A percentile compares a stretch with the other conserved stretches of the same genome.
Conservation (phyloP, 2,113 vertebrate genomes). For the Chaenogobius annularis region DNA sequence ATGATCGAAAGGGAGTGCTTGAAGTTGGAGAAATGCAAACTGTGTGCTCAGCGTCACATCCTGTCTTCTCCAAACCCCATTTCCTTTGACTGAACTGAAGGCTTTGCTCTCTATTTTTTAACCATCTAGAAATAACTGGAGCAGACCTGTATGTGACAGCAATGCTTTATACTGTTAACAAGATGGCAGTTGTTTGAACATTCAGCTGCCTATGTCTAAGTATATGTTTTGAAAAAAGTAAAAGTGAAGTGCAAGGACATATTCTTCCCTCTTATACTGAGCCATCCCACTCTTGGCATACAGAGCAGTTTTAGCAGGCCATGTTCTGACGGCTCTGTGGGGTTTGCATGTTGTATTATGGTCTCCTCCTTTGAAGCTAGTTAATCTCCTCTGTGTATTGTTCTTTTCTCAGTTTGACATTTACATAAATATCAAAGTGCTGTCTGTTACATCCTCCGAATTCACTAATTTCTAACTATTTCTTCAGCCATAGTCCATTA, state of each 20-base stretch:
- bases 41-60: conserved; percentile 54
- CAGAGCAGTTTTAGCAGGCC: conserved; percentile 5
- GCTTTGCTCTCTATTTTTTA: conserved; percentile 49
- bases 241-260: conserved; percentile 44
- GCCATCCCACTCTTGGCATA: conserved; percentile 27
- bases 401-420: conserved; percentile 1
- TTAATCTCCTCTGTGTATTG: conserved; percentile 1
- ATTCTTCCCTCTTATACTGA: conserved; percentile 36
- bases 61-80: conserved; percentile 44
- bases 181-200: conserved; percentile 30
- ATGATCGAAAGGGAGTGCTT: conserved; percentile 55
- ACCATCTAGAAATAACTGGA: conserved; percentile 62
- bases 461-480: background rate
- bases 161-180: conserved; percentile 45
- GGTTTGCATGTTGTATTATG: conserved; percentile 4
- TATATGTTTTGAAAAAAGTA: conserved; percentile 19
- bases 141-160: conserved; percentile 43
- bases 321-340: conserved; percentile 11
- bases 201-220: conserved; percentile 41
- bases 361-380: background rate
- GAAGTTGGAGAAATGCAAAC: conserved; percentile 66
- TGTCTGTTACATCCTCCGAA: background rate
- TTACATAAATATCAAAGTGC: background rate
- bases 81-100: conserved; percentile 58
- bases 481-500: conserved; percentile 54